Evolutionary conservation across 2,888 invertebrate genomes (phyloP).

Genomic region (Drosophila mayaguana): DNA sequence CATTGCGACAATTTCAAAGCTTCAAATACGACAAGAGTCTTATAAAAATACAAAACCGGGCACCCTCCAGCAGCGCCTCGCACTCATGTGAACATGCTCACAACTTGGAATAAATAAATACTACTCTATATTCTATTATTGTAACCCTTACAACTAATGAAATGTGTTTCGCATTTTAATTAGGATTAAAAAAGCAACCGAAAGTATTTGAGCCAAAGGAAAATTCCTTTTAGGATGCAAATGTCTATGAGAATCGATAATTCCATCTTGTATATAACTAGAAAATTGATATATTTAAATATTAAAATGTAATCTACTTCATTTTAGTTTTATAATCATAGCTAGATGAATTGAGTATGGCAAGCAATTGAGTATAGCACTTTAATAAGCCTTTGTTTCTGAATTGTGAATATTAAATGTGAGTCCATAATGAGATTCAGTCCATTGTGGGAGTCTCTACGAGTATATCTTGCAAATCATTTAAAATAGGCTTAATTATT

Average conservation of each 20-base stretch:
- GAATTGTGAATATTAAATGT: neutral
- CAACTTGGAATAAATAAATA: neutral
- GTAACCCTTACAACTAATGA: neutral
- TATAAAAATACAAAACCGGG: conserved; percentile 8
- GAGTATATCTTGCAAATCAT: neutral
- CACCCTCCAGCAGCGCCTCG: neutral
- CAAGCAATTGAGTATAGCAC: neutral
- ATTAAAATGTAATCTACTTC: too few relatives aligned
- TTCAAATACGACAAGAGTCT: conserved; percentile 1
- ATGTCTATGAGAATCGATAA: too few relatives aligned
- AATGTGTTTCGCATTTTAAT: neutral
- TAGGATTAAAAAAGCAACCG: too few relatives aligned
- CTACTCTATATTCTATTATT: neutral
- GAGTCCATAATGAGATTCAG: neutral
- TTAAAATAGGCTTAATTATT: neutral
- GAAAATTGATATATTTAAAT: too few relatives aligned
- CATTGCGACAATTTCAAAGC: conserved; percentile 36
- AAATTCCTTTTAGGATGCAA: too few relatives aligned
- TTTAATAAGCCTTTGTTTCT: neutral
- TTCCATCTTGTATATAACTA: too few relatives aligned
- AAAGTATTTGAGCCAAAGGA: neutral
- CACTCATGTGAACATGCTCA: neutral
- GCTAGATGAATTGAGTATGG: neutral
- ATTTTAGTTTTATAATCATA: neutral
- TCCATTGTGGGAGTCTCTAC: too few relatives aligned